A percentile compares a stretch with the other conserved stretches of the same genome.
These are phyloP conservation scores for Chaetoderma sp. DNA, from an alignment of 2,888 invertebrate species.

Conservation along the genomic window DNA sequence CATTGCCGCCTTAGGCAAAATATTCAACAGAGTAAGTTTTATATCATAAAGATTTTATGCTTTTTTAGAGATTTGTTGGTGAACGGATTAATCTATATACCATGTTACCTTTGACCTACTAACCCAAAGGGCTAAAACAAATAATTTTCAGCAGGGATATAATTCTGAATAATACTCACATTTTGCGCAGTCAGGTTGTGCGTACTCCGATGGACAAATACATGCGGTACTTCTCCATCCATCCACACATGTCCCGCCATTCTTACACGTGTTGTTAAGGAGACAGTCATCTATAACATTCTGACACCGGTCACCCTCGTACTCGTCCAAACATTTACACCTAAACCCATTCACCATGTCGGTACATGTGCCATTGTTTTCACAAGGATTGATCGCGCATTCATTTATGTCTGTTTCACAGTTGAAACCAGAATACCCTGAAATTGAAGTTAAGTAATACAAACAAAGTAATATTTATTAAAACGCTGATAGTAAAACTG, in stretches of 20 bases:
- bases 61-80: too few relatives aligned
- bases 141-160: too few relatives aligned
- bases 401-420: constrained; percentile 38
- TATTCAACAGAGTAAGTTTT: too few relatives aligned
- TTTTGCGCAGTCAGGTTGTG: constrained; percentile 57
- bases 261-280: constrained; percentile 43
- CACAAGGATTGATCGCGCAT: constrained; percentile 43
- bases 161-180: too few relatives aligned
- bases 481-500: too few relatives aligned
- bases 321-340: constrained; percentile 48
- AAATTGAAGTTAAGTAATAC: too few relatives aligned
- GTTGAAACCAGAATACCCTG: constrained; percentile 40
- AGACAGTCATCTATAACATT: constrained; percentile 38
- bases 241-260: constrained; percentile 52
- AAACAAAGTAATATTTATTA: too few relatives aligned
- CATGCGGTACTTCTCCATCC: constrained; percentile 37
- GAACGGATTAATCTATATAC: too few relatives aligned
- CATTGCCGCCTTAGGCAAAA: too few relatives aligned
- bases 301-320: constrained; percentile 46
- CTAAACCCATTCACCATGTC: constrained; percentile 22
- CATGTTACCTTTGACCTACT: too few relatives aligned
- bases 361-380: constrained; percentile 46
- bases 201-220: constrained; percentile 45
- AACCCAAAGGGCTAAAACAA: too few relatives aligned
- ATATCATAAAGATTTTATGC: too few relatives aligned